Conservation (phyloP, 2,888 invertebrate genomes). For the Tetanocera ferruginea region DNA sequence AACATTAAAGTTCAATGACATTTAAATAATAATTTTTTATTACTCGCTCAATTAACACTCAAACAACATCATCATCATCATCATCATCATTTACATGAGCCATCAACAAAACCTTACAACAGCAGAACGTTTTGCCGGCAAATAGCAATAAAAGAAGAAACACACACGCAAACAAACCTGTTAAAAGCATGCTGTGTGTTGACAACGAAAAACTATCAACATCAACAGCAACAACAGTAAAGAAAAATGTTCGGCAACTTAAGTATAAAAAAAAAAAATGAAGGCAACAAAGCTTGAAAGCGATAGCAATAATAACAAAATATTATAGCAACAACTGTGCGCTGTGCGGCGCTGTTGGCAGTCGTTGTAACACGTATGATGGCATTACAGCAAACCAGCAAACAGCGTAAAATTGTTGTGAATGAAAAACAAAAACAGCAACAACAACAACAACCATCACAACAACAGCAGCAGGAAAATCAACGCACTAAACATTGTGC, state of each 20-base stretch:
- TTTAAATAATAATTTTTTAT: no score
- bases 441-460: not conserved
- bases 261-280: not conserved
- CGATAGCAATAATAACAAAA: not conserved
- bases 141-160: no score
- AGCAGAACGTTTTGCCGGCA: no score
- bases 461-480: not conserved
- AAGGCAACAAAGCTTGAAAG: not conserved
- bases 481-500: not conserved
- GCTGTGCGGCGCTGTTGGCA: not conserved
- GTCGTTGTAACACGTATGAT: conserved; percentile 2
- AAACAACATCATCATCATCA: no score
- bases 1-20: no score
- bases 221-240: not conserved
- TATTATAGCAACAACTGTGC: not conserved
- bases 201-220: conserved; percentile 1
- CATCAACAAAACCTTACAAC: no score
- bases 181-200: not conserved
- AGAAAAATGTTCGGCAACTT: not conserved
- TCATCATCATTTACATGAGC: no score
- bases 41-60: no score
- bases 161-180: not conserved
- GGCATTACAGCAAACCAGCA: not conserved
- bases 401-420: conserved; percentile 12
- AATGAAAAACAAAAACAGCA: conserved; percentile 23